Evolutionary conservation across 2,797 vertebrate genomes (phyloP).

Genomic region (Australoheros facetus): DNA sequence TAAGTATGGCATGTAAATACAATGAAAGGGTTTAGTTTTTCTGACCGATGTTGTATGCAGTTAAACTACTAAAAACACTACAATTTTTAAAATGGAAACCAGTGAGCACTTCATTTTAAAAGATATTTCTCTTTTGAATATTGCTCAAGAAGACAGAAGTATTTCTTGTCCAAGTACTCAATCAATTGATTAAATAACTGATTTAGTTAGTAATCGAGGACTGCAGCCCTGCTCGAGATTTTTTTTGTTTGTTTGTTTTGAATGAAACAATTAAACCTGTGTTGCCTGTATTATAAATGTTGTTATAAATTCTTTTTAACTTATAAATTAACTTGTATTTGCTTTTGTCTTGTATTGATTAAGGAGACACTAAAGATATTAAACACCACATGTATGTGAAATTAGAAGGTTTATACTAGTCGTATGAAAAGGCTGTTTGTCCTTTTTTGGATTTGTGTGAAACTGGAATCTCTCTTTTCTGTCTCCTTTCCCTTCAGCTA

Average conservation of each 20-base stretch:
- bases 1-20: too few species aligned
- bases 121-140: too few species aligned
- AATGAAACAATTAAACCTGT: not conserved
- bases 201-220: too few species aligned
- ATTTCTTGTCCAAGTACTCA: too few species aligned
- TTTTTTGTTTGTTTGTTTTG: not conserved
- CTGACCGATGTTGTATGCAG: too few species aligned
- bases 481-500: constrained; percentile 60
- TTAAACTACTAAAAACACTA: too few species aligned
- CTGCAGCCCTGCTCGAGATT: not conserved
- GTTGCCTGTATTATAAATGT: not conserved
- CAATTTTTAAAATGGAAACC: too few species aligned
- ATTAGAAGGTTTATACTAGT: not conserved
- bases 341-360: not conserved
- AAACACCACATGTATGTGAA: not conserved
- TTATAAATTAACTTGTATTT: not conserved
- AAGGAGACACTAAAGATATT: not conserved
- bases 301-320: not conserved
- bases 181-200: too few species aligned
- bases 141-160: too few species aligned
- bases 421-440: not conserved
- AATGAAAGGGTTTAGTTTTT: too few species aligned
- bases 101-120: too few species aligned
- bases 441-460: not conserved
- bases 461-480: not conserved